Base-by-base conservation (phyloP, 1,140 invertebrate species). In the Diorhabda carinulata region DNA sequence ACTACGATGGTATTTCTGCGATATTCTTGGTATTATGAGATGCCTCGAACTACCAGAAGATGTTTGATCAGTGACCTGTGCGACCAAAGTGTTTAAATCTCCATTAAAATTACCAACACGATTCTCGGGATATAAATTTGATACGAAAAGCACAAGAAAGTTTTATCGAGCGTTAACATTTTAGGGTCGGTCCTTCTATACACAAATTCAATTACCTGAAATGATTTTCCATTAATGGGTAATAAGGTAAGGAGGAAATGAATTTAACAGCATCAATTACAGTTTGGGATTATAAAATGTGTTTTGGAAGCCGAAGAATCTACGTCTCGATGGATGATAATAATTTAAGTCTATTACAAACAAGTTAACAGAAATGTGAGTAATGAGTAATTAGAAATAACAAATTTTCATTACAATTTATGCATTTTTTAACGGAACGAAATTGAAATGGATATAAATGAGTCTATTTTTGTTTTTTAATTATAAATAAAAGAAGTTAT, bases 211-310 rank as follows among this genome's bases (percentile, higher is more conserved):
- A 52, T 52, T 52, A 52, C 47, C 47, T 52, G 25, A 52, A 52
- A 52, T 52, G 6, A 52, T 52, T 52, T 52, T 52, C 47, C 47
- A 52, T 52, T 52, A 52, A n/a, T n/a, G 6, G 47, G 47, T 52
- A 52, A 52, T n/a, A 52, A 52, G 47, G 47, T 52, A 52, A 52
- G n/a, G n/a, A 52, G 47, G 47, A 52, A 52, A 52, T 52, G n/a
- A 52, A 52, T 52, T n/a, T 52, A 8, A 52, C 47, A 6, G 47
- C 47, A n/a, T 52, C 47, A 52, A 52, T 52, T 52, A 52, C 6
- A 52, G 6, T 52, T 52, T 52, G n/a, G n/a, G n/a, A 52, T 8
- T 52, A 52, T 52, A 52, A 52, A 52, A 52, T 52, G 47, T 52
- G 47, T 25, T 25, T 25, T 25, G 25, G 25, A 25, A 25, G 1